Evolutionary conservation across 2,888 invertebrate species (phyloP), one percentile per base, ranked within the genome.

Genomic region (Scaptomyza tumidula): DNA sequence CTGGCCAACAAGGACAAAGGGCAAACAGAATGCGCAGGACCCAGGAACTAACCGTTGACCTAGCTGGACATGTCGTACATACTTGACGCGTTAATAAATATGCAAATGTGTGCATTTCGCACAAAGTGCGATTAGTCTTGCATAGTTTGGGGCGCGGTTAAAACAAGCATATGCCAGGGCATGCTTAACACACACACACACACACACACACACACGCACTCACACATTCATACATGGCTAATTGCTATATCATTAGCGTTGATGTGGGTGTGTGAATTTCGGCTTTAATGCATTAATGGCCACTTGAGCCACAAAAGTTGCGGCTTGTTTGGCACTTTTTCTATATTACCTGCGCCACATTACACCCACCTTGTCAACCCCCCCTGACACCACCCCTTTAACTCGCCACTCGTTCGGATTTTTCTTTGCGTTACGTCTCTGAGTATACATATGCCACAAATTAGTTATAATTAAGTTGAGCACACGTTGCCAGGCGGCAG

Each of bases 381-480:
- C 14, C 4, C 11, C n/a, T n/a, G n/a, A n/a, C n/a, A n/a, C n/a
- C n/a, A n/a, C n/a, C n/a, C n/a, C n/a, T n/a, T n/a, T n/a, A n/a
- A n/a, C n/a, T n/a, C n/a, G n/a, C 1, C 24, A 24, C 24, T 24
- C 24, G 19, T 11, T 3, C 24, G 0, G 1, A 7, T 3, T 1
- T 0, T 10, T 37, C 7, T 24, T 9, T 11, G 10, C 35, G n/a
- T 14, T 24, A 37, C 14, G 52, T 52, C 39, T 52, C 14, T 52
- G 39, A 54, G 53, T 59, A 79, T 58, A 79, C 83, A 83, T 86
- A 83, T 86, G 83, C 86, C 80, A 52, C 86, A 83, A 83, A 83
- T 83, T 83, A 86, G 83, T 86, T 84, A 86, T 86, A 84, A 84
- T 84, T 84, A 86, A 84, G 83, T 84, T 80, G 73, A 72, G 86